A percentile compares a stretch with the other conserved stretches of the same genome.
Conservation (phyloP, 2,888 invertebrate species). For the Drosophila phalerata region DNA sequence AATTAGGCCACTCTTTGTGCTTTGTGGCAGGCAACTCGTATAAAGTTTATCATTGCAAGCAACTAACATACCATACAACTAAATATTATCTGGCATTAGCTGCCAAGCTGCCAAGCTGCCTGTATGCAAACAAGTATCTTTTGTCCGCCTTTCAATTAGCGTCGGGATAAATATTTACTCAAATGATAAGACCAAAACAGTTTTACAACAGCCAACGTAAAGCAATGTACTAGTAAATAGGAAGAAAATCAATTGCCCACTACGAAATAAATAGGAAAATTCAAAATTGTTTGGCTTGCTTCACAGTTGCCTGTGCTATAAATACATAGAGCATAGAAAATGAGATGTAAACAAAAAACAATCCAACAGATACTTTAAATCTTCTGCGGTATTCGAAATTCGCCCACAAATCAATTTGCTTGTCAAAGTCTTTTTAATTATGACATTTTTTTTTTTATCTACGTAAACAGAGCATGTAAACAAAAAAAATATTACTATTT, state of each 20-base stretch:
- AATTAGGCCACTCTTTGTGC: slow-evolving; percentile 81
- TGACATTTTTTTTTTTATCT: slow-evolving; percentile 27
- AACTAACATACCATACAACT: no score
- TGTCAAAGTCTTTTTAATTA: slow-evolving; percentile 31
- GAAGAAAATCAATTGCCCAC: slow-evolving; percentile 58
- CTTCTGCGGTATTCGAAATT: slow-evolving; percentile 5
- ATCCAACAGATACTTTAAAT: slow-evolving; percentile 13
- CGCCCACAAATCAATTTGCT: slow-evolving; percentile 20
- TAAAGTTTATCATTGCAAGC: slow-evolving; percentile 64
- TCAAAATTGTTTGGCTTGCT: slow-evolving; percentile 26
- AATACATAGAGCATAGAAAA: slow-evolving; percentile 36
- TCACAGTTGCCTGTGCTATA: slow-evolving; percentile 30
- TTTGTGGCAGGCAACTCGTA: slow-evolving; percentile 58
- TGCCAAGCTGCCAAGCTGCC: slow-evolving; percentile 10
- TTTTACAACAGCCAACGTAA: slow-evolving; percentile 10
- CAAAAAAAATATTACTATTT: slow-evolving; percentile 8
- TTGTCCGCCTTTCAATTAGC: slow-evolving; percentile 75
- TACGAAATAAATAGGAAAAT: slow-evolving; percentile 53
- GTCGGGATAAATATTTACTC: slow-evolving; percentile 69
- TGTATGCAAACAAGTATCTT: slow-evolving; percentile 70
- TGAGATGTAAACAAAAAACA: slow-evolving; percentile 38
- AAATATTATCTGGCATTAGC: slow-evolving; percentile 59
- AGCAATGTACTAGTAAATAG: slow-evolving; percentile 62
- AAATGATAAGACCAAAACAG: slow-evolving; percentile 47
- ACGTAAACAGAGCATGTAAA: slow-evolving; percentile 31